These are phyloP conservation scores for Atta texana DNA, from an alignment of 1,140 invertebrate genomes.

Conservation along the genomic window DNA sequence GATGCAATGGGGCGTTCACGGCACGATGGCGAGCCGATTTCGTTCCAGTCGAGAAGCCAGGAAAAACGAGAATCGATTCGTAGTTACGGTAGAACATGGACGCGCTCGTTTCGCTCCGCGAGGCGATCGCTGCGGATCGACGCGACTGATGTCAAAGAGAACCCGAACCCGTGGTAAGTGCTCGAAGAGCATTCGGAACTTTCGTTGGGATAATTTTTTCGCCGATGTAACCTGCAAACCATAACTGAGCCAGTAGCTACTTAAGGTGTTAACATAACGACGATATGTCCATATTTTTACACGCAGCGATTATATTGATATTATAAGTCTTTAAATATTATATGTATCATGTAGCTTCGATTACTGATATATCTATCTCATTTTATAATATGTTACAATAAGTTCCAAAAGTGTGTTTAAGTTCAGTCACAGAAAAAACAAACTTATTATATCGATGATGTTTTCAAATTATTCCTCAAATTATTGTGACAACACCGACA, in stretches of 20 bases:
- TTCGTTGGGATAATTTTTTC: slow-evolving; percentile 36
- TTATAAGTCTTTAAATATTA: not conserved
- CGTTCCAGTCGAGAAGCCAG: slow-evolving; percentile 55
- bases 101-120: slow-evolving; percentile 51
- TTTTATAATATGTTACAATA: no score
- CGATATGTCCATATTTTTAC: not conserved
- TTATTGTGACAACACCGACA: no score
- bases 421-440: no score
- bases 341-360: no score
- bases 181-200: slow-evolving; percentile 22
- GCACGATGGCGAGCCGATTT: slow-evolving; percentile 56
- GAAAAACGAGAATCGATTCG: slow-evolving; percentile 65
- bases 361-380: not conserved
- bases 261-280: not conserved
- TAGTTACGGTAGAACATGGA: slow-evolving; percentile 59
- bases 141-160: slow-evolving; percentile 14
- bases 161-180: slow-evolving; percentile 7
- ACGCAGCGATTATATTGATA: not conserved
- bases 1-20: slow-evolving; percentile 61
- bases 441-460: no score
- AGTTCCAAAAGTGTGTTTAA: no score
- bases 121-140: slow-evolving; percentile 37
- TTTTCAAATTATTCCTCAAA: no score
- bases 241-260: slow-evolving; percentile 1
- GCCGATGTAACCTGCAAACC: slow-evolving; percentile 24